Evolutionary conservation across 2,113 vertebrate species (phyloP).

Genomic region (Ailuropoda melanoleuca): DNA sequence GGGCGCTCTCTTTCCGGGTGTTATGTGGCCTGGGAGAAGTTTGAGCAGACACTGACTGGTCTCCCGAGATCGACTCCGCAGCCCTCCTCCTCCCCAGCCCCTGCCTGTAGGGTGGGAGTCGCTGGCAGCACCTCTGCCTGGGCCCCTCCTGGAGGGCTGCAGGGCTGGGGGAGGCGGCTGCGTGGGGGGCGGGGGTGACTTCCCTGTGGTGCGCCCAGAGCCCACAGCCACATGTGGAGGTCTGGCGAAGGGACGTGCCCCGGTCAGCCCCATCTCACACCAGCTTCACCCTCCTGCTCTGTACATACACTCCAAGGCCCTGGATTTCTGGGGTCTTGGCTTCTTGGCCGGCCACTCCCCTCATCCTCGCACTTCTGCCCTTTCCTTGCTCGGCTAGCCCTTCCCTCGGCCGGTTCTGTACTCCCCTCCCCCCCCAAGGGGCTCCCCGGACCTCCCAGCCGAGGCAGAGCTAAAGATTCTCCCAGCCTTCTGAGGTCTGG

Average conservation of each 20-base stretch:
- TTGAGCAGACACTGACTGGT: not conserved
- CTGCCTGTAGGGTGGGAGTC: not conserved
- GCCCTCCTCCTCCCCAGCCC: not conserved
- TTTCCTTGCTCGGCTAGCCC: no score
- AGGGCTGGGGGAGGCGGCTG: not conserved
- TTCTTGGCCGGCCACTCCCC: not conserved
- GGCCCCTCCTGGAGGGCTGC: not conserved
- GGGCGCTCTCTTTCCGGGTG: not conserved
- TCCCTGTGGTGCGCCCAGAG: not conserved
- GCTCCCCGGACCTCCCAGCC: not conserved
- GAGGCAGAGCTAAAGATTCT: not conserved
- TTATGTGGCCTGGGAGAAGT: constrained; percentile 18
- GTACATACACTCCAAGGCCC: not conserved
- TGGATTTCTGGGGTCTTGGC: not conserved
- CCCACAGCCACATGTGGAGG: not conserved
- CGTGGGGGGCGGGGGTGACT: not conserved
- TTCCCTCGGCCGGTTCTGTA: not conserved
- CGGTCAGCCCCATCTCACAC: not conserved
- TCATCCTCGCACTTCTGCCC: not conserved
- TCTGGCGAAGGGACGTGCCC: not conserved
- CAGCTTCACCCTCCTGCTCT: rapidly evolving
- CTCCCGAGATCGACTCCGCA: not conserved
- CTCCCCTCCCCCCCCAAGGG: not conserved
- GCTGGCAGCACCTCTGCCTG: not conserved
- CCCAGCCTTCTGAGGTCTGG: not conserved